Evolutionary conservation across 2,113 vertebrate species (phyloP).

Genomic region (Brachyhypopomus gauderio): DNA sequence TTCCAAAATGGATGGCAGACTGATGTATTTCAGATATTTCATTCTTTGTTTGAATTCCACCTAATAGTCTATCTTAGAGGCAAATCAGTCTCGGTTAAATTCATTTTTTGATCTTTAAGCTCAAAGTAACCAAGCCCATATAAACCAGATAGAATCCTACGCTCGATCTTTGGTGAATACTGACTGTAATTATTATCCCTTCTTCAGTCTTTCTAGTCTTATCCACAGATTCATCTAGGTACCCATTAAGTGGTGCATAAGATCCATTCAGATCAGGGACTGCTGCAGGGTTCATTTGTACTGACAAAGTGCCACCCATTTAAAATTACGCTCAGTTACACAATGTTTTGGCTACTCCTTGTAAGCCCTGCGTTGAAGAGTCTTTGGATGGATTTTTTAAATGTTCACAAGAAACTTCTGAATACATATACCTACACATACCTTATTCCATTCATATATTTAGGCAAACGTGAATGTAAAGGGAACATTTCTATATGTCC

Average conservation of each 20-base stretch:
- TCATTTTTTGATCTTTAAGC: neutral
- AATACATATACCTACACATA: too few relatives aligned
- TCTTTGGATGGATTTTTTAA: neutral
- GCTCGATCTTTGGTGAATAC: neutral
- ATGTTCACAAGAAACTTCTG: neutral
- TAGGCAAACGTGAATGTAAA: too few relatives aligned
- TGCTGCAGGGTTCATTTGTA: slow-evolving; percentile 5
- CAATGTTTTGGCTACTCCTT: neutral
- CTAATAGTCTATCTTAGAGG: neutral
- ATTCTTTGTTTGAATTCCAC: neutral
- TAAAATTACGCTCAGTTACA: slow-evolving; percentile 9
- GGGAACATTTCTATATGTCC: too few relatives aligned
- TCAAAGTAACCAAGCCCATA: neutral
- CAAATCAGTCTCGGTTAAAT: neutral
- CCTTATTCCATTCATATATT: too few relatives aligned
- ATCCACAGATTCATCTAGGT: neutral
- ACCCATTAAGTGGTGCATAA: neutral
- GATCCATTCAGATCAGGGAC: slow-evolving; percentile 17
- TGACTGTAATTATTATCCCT: neutral
- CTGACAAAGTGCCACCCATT: neutral
- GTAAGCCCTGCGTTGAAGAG: neutral
- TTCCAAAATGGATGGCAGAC: neutral
- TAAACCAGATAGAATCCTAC: neutral
- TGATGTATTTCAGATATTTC: neutral
- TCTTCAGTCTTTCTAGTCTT: neutral